Base-by-base conservation (phyloP, 2,888 invertebrate species). In the Callosobruchus maculatus region DNA sequence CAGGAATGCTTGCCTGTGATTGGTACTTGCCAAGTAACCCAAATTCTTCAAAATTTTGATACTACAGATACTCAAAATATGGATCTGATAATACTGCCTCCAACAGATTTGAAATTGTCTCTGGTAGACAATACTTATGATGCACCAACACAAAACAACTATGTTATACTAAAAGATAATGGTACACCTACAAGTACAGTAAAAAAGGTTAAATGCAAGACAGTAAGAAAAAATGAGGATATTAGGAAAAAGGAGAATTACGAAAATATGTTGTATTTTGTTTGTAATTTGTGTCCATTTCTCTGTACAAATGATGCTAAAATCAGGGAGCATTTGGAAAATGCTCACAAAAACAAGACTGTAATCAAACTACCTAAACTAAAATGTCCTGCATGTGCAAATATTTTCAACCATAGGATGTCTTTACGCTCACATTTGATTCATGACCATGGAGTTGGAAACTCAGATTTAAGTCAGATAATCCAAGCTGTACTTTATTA, bases 381-480 rank as follows among this genome's bases (percentile, higher is more conserved):
- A 7, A 88, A 88, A 77, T 93, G 93, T 81, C 93, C 93, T 20
- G 93, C 92, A 9, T 93, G 93, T 82, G 84, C 88, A 0, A 92
- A 92, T 82, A 85, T 90, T 0, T 93, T 93, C 82, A 91, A 90
- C 80, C 89, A 90, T 13, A 89, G 73, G 80, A 89, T 91, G 80
- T 91, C 92, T 0, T 84, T 93, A 0, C 87, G 91, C 79, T 89
- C 89, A 4, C 93, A 94, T 83, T 86, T 93, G 4, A 88, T 91
- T 22, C 90, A 91, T 80, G 93, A 93, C 83, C 93, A 94, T 83
- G 90, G 91, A 84, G 91, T 93, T 88, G 89, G 88, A 66, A 88
- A 89, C 74, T 88, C 89, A 78, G 92, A 93, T 82, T 86, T 91
- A 0, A 88, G 88, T 77, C 89, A 89, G 84, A 89, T 92, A 84